phyloP scores from a whole-genome alignment of 1,140 invertebrate genomes.

The Latrodectus geometricus region DNA sequence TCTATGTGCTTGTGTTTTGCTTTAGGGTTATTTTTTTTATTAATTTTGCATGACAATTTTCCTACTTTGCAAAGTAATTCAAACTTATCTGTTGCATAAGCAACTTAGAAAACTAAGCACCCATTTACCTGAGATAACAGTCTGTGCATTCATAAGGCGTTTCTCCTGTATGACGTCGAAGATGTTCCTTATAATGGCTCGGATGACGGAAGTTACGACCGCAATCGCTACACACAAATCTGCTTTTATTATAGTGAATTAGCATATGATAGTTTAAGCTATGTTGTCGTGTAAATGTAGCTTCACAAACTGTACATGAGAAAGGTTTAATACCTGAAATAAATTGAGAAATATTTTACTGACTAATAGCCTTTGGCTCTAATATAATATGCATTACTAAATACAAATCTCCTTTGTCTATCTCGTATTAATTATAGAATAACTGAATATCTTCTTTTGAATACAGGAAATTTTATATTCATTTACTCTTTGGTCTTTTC shows the following conservation, averaged over 20 bases:
- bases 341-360: constrained; percentile 24
- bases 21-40: no score
- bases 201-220: constrained; percentile 77
- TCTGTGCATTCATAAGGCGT: constrained; percentile 77
- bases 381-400: no score
- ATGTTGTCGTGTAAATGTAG: constrained; percentile 77
- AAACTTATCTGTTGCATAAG: no score
- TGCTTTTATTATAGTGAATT: constrained; percentile 77
- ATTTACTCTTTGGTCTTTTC: neutral
- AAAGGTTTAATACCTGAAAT: constrained; percentile 76
- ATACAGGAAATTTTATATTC: no score
- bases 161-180: constrained; percentile 77
- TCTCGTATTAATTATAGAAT: no score
- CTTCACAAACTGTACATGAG: constrained; percentile 75
- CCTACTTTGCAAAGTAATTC: no score
- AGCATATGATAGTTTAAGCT: constrained; percentile 79
- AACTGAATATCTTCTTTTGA: no score
- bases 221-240: constrained; percentile 77
- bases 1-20: no score
- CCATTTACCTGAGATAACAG: constrained; percentile 72
- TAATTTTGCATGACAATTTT: no score
- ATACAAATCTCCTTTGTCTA: no score
- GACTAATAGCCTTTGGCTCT: no score
- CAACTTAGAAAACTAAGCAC: no score
- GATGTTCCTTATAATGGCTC: constrained; percentile 78